These are phyloP conservation scores for Ectemnius lituratus DNA, from an alignment of 2,888 invertebrate species.

Conservation along the genomic window DNA sequence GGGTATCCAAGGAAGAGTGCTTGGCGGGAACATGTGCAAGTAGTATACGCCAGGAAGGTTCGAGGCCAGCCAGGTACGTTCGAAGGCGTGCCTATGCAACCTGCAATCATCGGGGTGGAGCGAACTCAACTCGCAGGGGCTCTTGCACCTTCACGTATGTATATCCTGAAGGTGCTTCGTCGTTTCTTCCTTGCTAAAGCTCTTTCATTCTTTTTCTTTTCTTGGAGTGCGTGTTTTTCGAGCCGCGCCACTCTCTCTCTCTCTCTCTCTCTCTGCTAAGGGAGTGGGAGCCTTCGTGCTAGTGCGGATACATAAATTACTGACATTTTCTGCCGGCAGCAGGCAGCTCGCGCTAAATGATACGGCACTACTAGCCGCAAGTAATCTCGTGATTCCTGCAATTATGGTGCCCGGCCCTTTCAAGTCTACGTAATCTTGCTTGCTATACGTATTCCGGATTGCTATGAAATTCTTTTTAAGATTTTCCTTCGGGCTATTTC, in stretches of 20 bases:
- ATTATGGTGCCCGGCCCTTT: not conserved
- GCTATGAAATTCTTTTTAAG: no score
- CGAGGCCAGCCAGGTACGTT: conserved; percentile 44
- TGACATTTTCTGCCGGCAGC: conserved; percentile 1
- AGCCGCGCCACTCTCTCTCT: not conserved
- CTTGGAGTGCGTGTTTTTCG: no score
- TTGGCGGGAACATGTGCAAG: conserved; percentile 37
- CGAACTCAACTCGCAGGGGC: conserved; percentile 64
- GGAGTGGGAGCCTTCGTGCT: not conserved
- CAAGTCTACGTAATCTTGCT: no score
- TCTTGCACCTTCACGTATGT: conserved; percentile 42
- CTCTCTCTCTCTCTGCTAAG: no score
- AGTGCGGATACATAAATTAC: conserved; percentile 14
- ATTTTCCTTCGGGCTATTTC: no score
- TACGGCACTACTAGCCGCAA: not conserved
- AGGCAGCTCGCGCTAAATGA: not conserved
- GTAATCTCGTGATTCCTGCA: not conserved
- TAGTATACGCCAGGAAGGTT: conserved; percentile 35
- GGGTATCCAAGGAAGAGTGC: conserved; percentile 50
- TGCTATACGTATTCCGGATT: no score
- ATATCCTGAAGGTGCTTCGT: conserved; percentile 13
- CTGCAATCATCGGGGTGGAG: conserved; percentile 77
- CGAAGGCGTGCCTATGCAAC: conserved; percentile 75
- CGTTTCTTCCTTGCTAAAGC: conserved; percentile 17
- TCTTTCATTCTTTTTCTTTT: conserved; percentile 8